A percentile compares a stretch with the other conserved stretches of the same genome.
These are phyloP conservation scores for Megaceryle alcyon DNA, from an alignment of 2,797 vertebrate genomes.

Conservation along the genomic window DNA sequence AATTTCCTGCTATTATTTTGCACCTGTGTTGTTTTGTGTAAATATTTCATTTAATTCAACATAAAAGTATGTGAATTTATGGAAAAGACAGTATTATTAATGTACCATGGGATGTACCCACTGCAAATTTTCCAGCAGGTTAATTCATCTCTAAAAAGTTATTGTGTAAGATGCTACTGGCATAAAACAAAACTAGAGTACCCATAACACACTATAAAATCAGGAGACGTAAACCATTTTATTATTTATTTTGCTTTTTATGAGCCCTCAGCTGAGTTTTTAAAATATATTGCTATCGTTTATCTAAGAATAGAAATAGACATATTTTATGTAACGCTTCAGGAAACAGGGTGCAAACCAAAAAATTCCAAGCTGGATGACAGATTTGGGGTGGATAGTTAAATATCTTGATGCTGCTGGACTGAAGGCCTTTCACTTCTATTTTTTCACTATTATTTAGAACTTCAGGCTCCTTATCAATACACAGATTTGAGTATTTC, in stretches of 20 bases:
- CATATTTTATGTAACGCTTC: neutral
- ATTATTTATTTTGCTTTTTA: neutral
- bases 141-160: neutral
- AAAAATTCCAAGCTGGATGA: neutral
- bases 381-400: neutral
- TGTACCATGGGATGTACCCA: neutral
- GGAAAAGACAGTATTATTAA: neutral
- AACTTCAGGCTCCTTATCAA: neutral
- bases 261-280: neutral
- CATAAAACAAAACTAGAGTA: neutral
- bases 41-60: neutral
- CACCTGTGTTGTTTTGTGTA: neutral
- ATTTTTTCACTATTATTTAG: neutral
- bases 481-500: neutral
- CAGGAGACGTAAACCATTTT: neutral
- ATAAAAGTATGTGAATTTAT: neutral
- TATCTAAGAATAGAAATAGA: neutral
- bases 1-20: neutral
- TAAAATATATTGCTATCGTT: fast-evolving
- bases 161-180: neutral
- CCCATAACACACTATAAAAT: neutral
- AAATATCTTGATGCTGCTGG: neutral
- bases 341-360: neutral
- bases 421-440: neutral
- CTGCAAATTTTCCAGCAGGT: neutral